Evolutionary conservation across 2,888 invertebrate species (phyloP).

Genomic region (Parnassius apollo): DNA sequence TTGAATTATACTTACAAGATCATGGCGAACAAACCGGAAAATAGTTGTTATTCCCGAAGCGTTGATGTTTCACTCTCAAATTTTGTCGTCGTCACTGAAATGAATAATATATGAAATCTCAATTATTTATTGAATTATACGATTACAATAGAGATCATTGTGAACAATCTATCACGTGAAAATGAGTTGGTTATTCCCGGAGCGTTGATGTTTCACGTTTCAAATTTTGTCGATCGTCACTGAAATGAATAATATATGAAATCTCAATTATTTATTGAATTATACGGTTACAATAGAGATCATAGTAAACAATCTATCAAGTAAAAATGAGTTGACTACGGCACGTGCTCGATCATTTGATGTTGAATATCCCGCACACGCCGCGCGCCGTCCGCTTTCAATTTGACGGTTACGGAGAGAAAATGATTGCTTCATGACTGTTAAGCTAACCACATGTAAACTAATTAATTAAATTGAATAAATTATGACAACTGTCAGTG

Average conservation of each 20-base stretch:
- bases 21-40: slow-evolving; percentile 43
- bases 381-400: slow-evolving; percentile 49
- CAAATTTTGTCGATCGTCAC: no score
- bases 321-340: slow-evolving; percentile 56
- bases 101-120: not conserved
- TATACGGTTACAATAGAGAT: slow-evolving; percentile 7
- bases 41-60: slow-evolving; percentile 48
- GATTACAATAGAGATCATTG: slow-evolving; percentile 16
- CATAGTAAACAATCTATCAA: slow-evolving; percentile 51
- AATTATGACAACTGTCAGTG: slow-evolving; percentile 47
- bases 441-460: slow-evolving; percentile 47
- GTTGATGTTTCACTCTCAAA: no score
- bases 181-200: slow-evolving; percentile 52
- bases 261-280: not conserved
- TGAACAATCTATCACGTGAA: slow-evolving; percentile 53
- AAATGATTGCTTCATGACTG: slow-evolving; percentile 50
- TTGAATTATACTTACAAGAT: slow-evolving; percentile 5
- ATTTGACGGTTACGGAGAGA: slow-evolving; percentile 62
- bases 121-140: not conserved
- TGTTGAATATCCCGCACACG: slow-evolving; percentile 55
- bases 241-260: not conserved
- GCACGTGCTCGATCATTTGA: slow-evolving; percentile 52
- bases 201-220: no score
- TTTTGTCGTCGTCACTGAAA: no score
- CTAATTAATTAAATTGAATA: slow-evolving; percentile 50